phyloP scores from a whole-genome alignment of 2,888 invertebrate species.

The Lysandra coridon region DNA sequence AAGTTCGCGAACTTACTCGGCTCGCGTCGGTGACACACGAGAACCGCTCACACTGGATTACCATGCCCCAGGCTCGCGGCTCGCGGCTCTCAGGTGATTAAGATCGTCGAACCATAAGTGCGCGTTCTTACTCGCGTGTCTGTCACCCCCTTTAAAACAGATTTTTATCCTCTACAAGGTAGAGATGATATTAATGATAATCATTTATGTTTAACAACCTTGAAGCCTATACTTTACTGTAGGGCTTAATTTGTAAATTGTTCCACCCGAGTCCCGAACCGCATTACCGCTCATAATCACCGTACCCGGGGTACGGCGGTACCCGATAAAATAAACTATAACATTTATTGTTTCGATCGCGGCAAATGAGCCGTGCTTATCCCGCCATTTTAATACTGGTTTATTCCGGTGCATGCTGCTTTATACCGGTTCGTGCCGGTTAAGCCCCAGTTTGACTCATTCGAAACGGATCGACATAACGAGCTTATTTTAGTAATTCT shows the following conservation, averaged over 20 bases:
- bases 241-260: background rate
- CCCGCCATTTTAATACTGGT: slow-evolving; percentile 24
- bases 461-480: slow-evolving; percentile 20
- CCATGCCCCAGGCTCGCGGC: too few species aligned
- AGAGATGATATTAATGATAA: too few species aligned
- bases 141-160: too few species aligned
- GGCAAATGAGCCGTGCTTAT: slow-evolving; percentile 12
- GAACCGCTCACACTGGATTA: too few species aligned
- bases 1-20: too few species aligned
- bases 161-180: too few species aligned
- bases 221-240: background rate
- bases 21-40: too few species aligned
- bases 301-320: background rate
- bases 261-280: background rate
- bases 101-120: too few species aligned
- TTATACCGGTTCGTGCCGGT: slow-evolving; percentile 10
- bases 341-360: slow-evolving; percentile 24
- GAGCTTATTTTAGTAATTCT: slow-evolving; percentile 13
- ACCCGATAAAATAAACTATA: slow-evolving; percentile 18
- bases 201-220: too few species aligned
- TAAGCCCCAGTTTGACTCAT: slow-evolving; percentile 19
- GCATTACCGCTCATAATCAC: slow-evolving; percentile 19
- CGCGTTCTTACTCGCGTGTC: too few species aligned
- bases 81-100: too few species aligned
- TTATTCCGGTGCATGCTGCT: slow-evolving; percentile 5